A percentile compares a stretch with the other conserved stretches of the same genome.
Conservation (phyloP, 2,888 invertebrate genomes). For the Mythimna vitellina region DNA sequence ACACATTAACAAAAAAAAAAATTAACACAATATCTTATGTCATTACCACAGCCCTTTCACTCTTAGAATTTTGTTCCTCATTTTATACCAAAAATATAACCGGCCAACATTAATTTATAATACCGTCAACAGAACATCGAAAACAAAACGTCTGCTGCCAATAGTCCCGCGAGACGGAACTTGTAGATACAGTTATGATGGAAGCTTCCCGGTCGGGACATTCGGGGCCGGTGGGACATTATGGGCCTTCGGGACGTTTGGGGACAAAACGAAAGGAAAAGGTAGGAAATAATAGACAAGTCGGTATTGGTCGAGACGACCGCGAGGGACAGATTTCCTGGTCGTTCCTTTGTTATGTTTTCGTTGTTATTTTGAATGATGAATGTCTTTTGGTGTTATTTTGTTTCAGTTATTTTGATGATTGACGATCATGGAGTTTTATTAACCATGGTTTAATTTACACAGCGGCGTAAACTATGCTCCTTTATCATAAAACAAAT, state of each 20-base stretch:
- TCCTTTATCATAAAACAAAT: too few species aligned
- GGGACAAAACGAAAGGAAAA: slow-evolving; percentile 34
- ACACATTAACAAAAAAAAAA: background rate
- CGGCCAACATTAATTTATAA: slow-evolving; percentile 19
- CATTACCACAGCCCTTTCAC: background rate
- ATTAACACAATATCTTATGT: background rate
- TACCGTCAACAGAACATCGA: slow-evolving; percentile 27
- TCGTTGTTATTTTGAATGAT: slow-evolving; percentile 27
- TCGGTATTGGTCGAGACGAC: slow-evolving; percentile 22
- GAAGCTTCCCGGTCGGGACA: slow-evolving; percentile 25
- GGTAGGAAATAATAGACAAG: slow-evolving; percentile 38
- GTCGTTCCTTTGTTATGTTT: slow-evolving; percentile 28
- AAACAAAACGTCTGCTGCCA: slow-evolving; percentile 34
- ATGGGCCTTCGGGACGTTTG: slow-evolving; percentile 20
- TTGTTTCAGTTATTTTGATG: background rate
- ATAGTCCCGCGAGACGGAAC: slow-evolving; percentile 45
- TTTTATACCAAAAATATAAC: background rate
- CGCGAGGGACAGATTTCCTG: slow-evolving; percentile 38
- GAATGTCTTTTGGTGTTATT: slow-evolving; percentile 3
- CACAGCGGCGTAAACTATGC: too few species aligned
- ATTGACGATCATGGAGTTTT: too few species aligned
- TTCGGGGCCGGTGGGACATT: slow-evolving; percentile 17
- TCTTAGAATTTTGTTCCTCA: background rate
- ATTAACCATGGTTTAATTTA: too few species aligned
- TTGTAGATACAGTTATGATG: slow-evolving; percentile 51